These are phyloP conservation scores for Gambusia yucatana DNA, from an alignment of 2,797 vertebrate genomes.

Conservation along the genomic window DNA sequence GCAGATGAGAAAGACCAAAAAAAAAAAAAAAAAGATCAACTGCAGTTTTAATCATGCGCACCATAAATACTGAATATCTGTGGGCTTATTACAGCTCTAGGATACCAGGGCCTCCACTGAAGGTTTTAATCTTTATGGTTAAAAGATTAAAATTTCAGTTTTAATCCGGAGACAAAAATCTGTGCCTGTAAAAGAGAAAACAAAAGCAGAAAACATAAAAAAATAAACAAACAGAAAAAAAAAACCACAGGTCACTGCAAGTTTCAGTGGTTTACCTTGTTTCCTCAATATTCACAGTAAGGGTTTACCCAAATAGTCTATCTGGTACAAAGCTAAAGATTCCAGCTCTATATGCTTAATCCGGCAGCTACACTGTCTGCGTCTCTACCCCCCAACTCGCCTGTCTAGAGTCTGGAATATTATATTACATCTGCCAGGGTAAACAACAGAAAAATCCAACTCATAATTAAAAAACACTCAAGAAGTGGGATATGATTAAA, in stretches of 20 bases:
- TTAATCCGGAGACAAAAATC: not conserved
- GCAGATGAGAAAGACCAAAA: not conserved
- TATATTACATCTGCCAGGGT: not conserved
- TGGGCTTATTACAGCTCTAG: not conserved
- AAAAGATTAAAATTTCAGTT: not conserved
- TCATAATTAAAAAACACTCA: not conserved
- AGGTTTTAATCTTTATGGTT: not conserved
- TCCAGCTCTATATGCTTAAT: not conserved
- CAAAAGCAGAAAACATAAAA: not conserved
- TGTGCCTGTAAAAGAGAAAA: not conserved
- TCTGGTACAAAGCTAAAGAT: not conserved
- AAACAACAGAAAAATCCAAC: not conserved
- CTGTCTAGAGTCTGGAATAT: not conserved
- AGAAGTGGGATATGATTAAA: not conserved
- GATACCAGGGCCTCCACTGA: not conserved
- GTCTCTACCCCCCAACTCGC: not conserved
- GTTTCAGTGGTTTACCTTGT: not conserved
- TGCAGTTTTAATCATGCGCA: not conserved
- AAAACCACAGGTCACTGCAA: not conserved
- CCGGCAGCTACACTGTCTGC: not conserved
- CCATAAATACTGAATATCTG: not conserved
- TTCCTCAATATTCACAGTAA: not conserved
- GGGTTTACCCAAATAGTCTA: not conserved
- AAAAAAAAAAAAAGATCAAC: not conserved
- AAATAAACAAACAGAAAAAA: not conserved